Evolutionary conservation across 2,888 invertebrate species (phyloP), one percentile per base, ranked within the genome.

Genomic region (Lottia gigantea): DNA sequence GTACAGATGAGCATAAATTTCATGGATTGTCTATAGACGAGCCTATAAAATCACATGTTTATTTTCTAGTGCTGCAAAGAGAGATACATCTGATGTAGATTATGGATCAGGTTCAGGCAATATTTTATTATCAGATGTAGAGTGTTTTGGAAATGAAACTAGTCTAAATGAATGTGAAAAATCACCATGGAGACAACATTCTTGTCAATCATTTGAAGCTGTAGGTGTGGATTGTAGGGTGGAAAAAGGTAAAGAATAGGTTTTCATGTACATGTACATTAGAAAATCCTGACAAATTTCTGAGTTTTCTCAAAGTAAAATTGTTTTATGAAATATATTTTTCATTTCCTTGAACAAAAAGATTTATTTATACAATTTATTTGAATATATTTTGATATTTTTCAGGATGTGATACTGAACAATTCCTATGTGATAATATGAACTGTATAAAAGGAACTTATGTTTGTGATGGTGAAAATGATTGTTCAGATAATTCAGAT

Each of bases 181-280:
- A 78, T 91, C 91, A 68, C 93, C 93, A 0, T 94, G 94, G 94
- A 93, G 93, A 15, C 89, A 92, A 0, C 93, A 93, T 82, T 92
- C 94, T 83, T 94, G 94, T 79, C 90, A 90, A 47, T 89, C 75
- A 8, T 80, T 75, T 62, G 88, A 88, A 71, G 84, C 83, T 62
- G 88, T 88, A n/a, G 88, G 88, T 2, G 88, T 88, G 1, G 76
- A 79, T 23, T 88, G 88, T 70, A 74, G 78, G 46, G 71, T 74
- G 1, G 71, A 72, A 46, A 83, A 83, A 78, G 80, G 85, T 82
- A 68, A 64, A n/a, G 23, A 55, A 31, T 19, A 1, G 1, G 0
- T 31, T 23, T n/a, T n/a, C n/a, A n/a, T 12, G 2, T 3, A 40
- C 11, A 8, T 40, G 6, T 40, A 6, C 6, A 1, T 40, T 40